Percentiles rank a stretch among this genome's conserved stretches.
Evolutionary conservation across 2,888 invertebrate genomes (phyloP).

Genomic region (Kryphioiulus occultus): DNA sequence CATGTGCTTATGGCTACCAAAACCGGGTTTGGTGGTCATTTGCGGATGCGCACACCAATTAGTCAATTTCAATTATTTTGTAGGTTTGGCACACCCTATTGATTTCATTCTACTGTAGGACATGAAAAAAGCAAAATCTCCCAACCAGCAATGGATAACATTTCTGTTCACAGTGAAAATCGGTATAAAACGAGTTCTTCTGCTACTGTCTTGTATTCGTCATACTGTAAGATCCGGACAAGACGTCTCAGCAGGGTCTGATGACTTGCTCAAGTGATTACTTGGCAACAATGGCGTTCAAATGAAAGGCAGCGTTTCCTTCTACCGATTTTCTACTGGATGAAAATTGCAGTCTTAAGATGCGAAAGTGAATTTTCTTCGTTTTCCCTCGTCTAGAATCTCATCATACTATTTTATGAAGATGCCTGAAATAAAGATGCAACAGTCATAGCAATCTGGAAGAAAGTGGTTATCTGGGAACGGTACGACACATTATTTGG

Average conservation of each 20-base stretch:
- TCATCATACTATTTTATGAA: neutral
- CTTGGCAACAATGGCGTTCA: neutral
- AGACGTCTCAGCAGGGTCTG: neutral
- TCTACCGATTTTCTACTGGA: constrained; percentile 5
- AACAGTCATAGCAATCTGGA: neutral
- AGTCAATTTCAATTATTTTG: too few relatives aligned
- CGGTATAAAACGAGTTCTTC: neutral
- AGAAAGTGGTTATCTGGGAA: neutral
- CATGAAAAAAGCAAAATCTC: too few relatives aligned
- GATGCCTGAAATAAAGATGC: neutral
- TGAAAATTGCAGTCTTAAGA: neutral
- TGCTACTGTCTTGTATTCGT: neutral
- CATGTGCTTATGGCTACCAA: too few relatives aligned
- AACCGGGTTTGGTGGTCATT: too few relatives aligned
- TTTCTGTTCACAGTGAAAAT: neutral
- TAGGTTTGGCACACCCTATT: too few relatives aligned
- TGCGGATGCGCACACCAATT: too few relatives aligned
- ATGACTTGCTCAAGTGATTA: neutral
- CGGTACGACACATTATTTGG: neutral
- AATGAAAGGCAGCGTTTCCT: neutral
- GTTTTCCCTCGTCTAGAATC: neutral
- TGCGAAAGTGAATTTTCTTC: neutral
- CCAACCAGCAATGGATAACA: too few relatives aligned
- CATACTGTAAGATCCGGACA: neutral
- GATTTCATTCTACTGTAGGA: too few relatives aligned